Conservation (phyloP, 2,797 vertebrate genomes). For the Echeneis naucrates region DNA sequence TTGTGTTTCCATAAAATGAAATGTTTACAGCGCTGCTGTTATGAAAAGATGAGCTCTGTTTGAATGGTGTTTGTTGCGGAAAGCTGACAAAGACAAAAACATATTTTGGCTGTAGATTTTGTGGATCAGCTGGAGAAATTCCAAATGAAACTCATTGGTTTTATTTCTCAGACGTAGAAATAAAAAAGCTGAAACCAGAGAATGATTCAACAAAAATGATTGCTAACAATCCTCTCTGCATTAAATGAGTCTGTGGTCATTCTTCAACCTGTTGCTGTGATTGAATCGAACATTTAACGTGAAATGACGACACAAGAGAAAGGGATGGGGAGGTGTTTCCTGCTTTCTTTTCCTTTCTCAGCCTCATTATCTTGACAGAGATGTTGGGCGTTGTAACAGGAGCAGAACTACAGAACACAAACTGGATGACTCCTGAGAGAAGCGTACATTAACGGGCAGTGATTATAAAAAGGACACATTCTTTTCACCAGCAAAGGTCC, state of each 20-base stretch:
- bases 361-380: background rate
- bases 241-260: background rate
- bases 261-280: constrained; percentile 13
- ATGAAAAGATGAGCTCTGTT: background rate
- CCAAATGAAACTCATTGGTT: background rate
- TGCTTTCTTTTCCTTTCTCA: background rate
- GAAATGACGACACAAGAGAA: background rate
- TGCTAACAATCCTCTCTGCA: background rate
- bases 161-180: background rate
- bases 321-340: background rate
- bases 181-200: background rate
- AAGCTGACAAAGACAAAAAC: background rate
- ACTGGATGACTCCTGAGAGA: background rate
- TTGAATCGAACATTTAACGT: constrained; percentile 1
- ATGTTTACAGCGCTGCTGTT: background rate
- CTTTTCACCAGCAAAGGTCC: constrained; percentile 41
- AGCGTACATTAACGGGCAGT: constrained; percentile 15
- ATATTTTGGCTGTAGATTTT: background rate
- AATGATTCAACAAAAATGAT: background rate
- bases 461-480: constrained; percentile 11
- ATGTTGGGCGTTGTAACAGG: too few species aligned
- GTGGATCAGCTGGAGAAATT: background rate
- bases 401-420: too few species aligned
- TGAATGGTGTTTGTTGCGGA: too few species aligned
- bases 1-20: background rate